Percentiles rank a stretch among this genome's conserved stretches.
phyloP scores from a whole-genome alignment of 2,113 vertebrate genomes.

The Scatophagus argus region DNA sequence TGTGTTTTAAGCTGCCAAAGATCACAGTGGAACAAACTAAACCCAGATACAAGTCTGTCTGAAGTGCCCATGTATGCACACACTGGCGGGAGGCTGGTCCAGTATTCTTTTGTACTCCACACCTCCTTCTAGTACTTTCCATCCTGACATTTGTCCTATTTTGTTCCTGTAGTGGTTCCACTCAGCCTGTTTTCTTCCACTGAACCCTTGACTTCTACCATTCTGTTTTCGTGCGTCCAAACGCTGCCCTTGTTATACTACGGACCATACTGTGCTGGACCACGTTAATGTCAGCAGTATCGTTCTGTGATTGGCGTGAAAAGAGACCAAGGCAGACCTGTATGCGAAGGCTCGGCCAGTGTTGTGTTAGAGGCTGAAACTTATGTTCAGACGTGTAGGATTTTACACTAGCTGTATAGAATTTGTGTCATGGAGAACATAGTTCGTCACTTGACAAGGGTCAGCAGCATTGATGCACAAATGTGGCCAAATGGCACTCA shows the following conservation, averaged over 20 bases:
- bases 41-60: conserved; percentile 68
- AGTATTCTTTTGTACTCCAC: conserved; percentile 53
- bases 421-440: neutral
- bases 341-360: neutral
- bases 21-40: conserved; percentile 74
- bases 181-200: conserved; percentile 6
- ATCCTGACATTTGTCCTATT: neutral
- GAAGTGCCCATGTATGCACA: conserved; percentile 91
- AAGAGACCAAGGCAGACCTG: conserved; percentile 46
- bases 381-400: conserved; percentile 11
- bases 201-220: neutral
- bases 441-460: neutral
- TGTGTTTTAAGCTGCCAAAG: conserved; percentile 96
- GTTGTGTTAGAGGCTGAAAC: conserved; percentile 9
- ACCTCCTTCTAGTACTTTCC: conserved; percentile 43
- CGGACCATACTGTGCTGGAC: conserved; percentile 32
- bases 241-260: conserved; percentile 3
- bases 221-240: conserved; percentile 5
- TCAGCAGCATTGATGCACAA: conserved; percentile 17
- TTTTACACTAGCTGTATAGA: neutral
- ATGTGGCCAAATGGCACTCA: conserved; percentile 29
- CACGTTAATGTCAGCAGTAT: neutral
- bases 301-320: neutral
- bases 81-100: conserved; percentile 87
- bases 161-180: neutral